phyloP scores from a whole-genome alignment of 2,113 vertebrate genomes.

The Agapornis roseicollis region DNA sequence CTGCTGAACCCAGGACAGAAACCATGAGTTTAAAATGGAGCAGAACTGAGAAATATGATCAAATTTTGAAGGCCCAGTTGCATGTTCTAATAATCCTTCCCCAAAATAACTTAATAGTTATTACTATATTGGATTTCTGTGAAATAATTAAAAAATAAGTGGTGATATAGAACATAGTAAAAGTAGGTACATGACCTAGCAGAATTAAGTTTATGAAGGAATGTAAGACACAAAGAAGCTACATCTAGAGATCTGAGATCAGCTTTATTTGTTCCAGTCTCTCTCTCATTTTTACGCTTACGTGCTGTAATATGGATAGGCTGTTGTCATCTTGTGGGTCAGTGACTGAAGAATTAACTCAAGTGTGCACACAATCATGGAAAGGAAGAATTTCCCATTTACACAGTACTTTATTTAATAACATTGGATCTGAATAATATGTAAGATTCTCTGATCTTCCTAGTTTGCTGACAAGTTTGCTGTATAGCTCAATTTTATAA shows the following conservation, averaged over 20 bases:
- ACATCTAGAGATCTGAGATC: neutral
- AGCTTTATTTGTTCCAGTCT: neutral
- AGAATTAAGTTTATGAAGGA: neutral
- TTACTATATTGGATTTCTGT: neutral
- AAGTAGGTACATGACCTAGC: conserved; percentile 16
- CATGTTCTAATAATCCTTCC: neutral
- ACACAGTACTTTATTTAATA: neutral
- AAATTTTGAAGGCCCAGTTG: neutral
- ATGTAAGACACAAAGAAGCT: neutral
- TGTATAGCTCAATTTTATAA: neutral
- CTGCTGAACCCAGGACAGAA: neutral
- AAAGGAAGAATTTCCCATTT: neutral
- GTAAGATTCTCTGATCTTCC: neutral
- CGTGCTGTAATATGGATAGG: neutral
- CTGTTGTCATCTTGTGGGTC: neutral
- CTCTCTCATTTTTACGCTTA: neutral
- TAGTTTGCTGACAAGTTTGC: neutral
- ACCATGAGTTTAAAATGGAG: neutral
- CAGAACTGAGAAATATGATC: neutral
- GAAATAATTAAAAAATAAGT: neutral
- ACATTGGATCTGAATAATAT: neutral
- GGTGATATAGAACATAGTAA: neutral
- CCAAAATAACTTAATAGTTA: neutral
- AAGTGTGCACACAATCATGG: neutral
- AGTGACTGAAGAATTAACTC: neutral